These are phyloP conservation scores for Botia almorhae DNA, from an alignment of 2,797 vertebrate genomes.

Conservation along the genomic window DNA sequence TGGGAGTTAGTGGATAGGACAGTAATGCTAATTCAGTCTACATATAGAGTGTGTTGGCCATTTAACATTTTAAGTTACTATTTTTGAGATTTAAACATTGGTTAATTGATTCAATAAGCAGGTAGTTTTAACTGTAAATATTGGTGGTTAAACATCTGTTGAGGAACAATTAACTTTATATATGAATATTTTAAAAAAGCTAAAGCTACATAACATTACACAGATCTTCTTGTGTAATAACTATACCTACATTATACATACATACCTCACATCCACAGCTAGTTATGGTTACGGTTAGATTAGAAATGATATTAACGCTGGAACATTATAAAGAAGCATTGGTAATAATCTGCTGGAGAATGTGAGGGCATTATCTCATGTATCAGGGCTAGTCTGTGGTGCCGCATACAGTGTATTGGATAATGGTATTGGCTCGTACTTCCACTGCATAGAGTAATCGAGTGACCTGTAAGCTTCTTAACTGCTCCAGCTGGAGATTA, in stretches of 20 bases:
- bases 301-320: too few species aligned
- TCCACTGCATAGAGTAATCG: conserved; percentile 65
- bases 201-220: background rate
- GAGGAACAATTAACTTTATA: too few species aligned
- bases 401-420: conserved; percentile 4
- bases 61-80: background rate
- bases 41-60: background rate
- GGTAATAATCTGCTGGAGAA: background rate
- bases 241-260: too few species aligned
- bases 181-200: background rate
- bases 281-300: background rate
- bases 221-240: too few species aligned
- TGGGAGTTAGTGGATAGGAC: background rate
- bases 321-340: too few species aligned
- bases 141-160: background rate
- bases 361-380: too few species aligned
- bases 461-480: conserved; percentile 78
- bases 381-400: background rate
- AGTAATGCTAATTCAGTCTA: background rate
- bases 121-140: background rate
- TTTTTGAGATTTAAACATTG: background rate
- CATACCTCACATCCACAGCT: too few species aligned
- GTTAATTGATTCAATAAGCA: background rate
- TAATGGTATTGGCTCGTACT: conserved; percentile 13
- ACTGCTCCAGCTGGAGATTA: conserved; percentile 50